Base-by-base conservation (phyloP, 2,797 vertebrate species). In the Malurus splendens region DNA sequence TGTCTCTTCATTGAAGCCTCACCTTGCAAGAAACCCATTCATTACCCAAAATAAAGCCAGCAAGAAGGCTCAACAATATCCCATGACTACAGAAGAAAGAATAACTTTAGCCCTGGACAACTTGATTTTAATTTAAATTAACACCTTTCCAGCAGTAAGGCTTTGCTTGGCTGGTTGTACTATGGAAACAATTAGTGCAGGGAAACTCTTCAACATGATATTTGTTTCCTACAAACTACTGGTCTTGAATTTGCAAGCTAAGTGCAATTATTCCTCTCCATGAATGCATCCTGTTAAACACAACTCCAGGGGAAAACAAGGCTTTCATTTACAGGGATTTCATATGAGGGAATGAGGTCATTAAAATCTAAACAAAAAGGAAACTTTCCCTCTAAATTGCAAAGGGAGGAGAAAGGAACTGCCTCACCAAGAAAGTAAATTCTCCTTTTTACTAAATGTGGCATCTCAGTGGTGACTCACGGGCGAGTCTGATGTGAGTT, bases 301-400 rank as follows among this genome's bases (percentile, higher is more conserved):
- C 66, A 70, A 72, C 79, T 60, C 51, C 6, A 33, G 59, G 22
- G 78, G 86, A 87, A 94, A 91, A 95, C 94, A 95, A 95, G 85
- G 89, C 89, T 75, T 75, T 75, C 93, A 94, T 95, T 95, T 92
- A 95, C 45, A 60, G 52, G 50, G 27, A 60, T 66, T 87, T 92
- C 85, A 70, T 83, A 86, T 5, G 64, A 89, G 79, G 81, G 87
- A 81, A 93, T 92, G 95, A 94, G 92, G 92, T 95, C 94, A 95
- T 81, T 52, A 91, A 87, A 86, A 82, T 33, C 88, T 18, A 59
- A 87, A 93, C 78, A 90, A 91, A 94, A 92, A 78, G 87, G 94
- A 90, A 94, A 90, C 61, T 84, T 93, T 89, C 82, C 77, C 76
- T 84, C 68, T 78, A 78, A 87, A 70, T 18, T n/a, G 86, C 33